Evolutionary conservation across 2,888 invertebrate species (phyloP).

Genomic region (Macaria liturata): DNA sequence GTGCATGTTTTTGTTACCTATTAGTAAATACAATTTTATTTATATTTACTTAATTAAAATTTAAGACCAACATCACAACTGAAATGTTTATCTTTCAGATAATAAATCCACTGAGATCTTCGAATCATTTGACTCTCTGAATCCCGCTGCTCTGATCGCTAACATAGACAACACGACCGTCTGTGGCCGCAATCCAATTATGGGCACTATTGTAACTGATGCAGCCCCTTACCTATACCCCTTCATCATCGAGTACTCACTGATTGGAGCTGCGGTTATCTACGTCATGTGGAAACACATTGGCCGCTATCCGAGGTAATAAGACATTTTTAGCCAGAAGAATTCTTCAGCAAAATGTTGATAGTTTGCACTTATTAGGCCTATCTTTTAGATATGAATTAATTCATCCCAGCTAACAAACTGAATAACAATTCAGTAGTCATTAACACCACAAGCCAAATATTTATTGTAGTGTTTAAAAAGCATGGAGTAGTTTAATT

Average conservation of each 20-base stretch:
- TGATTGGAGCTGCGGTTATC: conserved; percentile 97
- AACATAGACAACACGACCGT: conserved; percentile 83
- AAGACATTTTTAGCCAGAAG: neutral
- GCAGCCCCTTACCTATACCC: conserved; percentile 98
- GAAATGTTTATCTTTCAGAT: conserved; percentile 54
- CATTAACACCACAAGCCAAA: no score
- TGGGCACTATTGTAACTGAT: conserved; percentile 96
- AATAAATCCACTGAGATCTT: conserved; percentile 73
- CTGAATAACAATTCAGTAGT: no score
- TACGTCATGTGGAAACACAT: conserved; percentile 99
- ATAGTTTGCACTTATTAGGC: no score
- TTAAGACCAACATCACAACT: neutral
- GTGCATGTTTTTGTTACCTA: conserved; percentile 38
- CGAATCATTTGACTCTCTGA: conserved; percentile 83
- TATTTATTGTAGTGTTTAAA: neutral
- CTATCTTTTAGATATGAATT: no score
- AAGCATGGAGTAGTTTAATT: conserved; percentile 21
- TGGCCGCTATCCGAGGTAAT: conserved; percentile 92
- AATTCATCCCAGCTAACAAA: no score
- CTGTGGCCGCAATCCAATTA: conserved; percentile 93
- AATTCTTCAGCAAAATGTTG: no score
- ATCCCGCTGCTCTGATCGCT: conserved; percentile 83
- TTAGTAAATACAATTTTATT: neutral
- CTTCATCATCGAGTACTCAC: conserved; percentile 97
- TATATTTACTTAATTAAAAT: neutral